Base-by-base conservation (phyloP, 2,113 vertebrate species). In the Alouatta palliata region DNA sequence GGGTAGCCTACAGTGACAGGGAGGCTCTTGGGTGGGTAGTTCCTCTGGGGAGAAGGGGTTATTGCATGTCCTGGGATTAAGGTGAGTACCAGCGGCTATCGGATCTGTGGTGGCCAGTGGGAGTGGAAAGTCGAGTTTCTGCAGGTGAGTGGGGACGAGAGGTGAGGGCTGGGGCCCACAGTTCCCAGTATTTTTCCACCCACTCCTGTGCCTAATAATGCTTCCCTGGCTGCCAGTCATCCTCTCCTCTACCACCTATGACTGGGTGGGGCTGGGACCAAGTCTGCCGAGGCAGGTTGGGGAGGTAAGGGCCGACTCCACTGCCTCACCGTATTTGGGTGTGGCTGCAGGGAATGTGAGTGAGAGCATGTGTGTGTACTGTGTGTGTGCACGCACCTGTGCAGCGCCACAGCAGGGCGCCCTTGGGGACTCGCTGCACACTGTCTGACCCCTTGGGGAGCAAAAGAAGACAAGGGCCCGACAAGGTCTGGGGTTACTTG, bases 361-460 rank as follows among this genome's bases (percentile, higher is more conserved):
- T n/a, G n/a, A 27, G 81, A 56, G 71, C 1, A 43, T 10, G 32
- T 35, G 45, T 43, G 37, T 43, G 19, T 35, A 7, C 27, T 35
- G 64, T 68, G 56, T 47, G 83, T 21, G 49, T 8, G 16, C 17
- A 16, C 1, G 2, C 14, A 4, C 30, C 37, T 8, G 30, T 25
- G 10, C 45, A 13, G 21, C 2, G 1, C 49, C 14, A 2, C 20
- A 20, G 45, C 37, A 8, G 70, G 71, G 23, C 10, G 10, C 13
- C 5, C 30, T 56, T 2, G 19, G 37, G 30, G 52, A 45, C 23
- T 56, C 0, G 0, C 30, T 1, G n/a, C 25, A 30, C 14, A 19
- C 2, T 0, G 6, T 66, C 58, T 13, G 23, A 56, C 64, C 45
- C 32, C 3, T 35, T 0, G 4, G 6, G 5, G 23, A 52, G 32